Percentiles rank a stretch among this genome's conserved stretches.
phyloP scores from a whole-genome alignment of 30 jellyfish, hydroid and myxozoan genomes.

The Aurelia aurita complex sp. Pacific region DNA sequence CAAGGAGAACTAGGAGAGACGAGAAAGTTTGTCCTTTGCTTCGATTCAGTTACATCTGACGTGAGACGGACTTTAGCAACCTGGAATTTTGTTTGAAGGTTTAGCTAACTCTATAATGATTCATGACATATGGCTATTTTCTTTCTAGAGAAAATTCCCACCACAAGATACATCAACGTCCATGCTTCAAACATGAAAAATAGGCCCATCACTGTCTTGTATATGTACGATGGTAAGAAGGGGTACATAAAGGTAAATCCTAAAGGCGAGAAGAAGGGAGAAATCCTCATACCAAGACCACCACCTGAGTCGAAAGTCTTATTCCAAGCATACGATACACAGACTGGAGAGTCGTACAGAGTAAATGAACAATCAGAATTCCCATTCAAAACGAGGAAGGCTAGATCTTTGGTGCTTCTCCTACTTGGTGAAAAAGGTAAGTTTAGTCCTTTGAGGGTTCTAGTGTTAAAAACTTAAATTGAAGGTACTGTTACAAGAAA shows the following conservation, averaged over 20 bases:
- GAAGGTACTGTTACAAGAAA: too few species aligned
- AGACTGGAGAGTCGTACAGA: not conserved
- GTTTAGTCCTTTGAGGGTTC: too few species aligned
- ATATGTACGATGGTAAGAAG: not conserved
- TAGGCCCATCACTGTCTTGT: not conserved
- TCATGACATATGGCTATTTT: too few species aligned
- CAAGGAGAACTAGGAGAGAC: too few species aligned
- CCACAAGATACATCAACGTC: not conserved
- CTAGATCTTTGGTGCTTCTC: not conserved
- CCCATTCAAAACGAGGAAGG: not conserved
- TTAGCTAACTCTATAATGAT: too few species aligned
- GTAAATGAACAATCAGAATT: not conserved
- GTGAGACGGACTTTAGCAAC: too few species aligned
- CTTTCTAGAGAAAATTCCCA: not conserved
- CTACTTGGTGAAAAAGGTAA: not conserved
- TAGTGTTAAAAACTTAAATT: too few species aligned
- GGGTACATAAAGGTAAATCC: not conserved
- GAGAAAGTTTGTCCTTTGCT: too few species aligned
- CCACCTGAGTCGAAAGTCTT: not conserved
- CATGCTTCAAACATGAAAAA: not conserved
- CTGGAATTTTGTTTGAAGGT: too few species aligned
- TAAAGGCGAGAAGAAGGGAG: not conserved
- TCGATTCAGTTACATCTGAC: too few species aligned
- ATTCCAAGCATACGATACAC: not conserved
- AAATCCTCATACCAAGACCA: not conserved